These are phyloP conservation scores for Dolichopus griseipennis DNA, from an alignment of 2,888 invertebrate species.

Conservation along the genomic window DNA sequence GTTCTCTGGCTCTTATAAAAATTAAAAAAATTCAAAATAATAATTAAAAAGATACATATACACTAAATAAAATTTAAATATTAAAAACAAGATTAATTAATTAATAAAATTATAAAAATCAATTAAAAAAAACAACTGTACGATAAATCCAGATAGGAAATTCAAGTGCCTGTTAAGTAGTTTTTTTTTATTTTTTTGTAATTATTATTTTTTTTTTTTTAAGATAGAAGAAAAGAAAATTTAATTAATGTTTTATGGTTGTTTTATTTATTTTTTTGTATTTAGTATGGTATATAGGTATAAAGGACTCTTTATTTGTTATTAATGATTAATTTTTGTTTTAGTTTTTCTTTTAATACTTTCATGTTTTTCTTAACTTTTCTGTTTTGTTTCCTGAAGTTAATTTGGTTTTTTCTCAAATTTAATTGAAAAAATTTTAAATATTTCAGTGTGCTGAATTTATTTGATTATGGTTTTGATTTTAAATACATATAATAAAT, in stretches of 20 bases:
- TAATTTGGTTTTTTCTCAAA: too few relatives aligned
- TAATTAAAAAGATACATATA: not conserved
- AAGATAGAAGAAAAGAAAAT: too few relatives aligned
- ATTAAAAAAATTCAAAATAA: not conserved
- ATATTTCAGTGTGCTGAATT: too few relatives aligned
- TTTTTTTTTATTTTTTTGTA: not conserved
- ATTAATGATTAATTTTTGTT: not conserved
- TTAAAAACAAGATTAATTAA: not conserved
- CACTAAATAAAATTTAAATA: not conserved
- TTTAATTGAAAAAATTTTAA: too few relatives aligned
- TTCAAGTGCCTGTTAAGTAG: not conserved
- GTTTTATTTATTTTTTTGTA: too few relatives aligned
- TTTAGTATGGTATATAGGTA: not conserved
- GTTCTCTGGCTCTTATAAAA: not conserved
- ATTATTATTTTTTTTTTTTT: too few relatives aligned
- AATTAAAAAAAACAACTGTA: not conserved
- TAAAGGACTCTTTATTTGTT: constrained; percentile 5
- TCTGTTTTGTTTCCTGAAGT: constrained; percentile 8
- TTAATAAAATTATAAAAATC: not conserved
- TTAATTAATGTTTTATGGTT: too few relatives aligned
- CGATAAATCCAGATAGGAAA: not conserved
- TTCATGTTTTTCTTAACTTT: constrained; percentile 10
- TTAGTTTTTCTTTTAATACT: not conserved
- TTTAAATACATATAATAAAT: too few relatives aligned
- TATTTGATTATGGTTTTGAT: too few relatives aligned